Percentiles rank a stretch among this genome's conserved stretches.
phyloP scores from a whole-genome alignment of 2,113 vertebrate species.

The Myotis lucifugus region DNA sequence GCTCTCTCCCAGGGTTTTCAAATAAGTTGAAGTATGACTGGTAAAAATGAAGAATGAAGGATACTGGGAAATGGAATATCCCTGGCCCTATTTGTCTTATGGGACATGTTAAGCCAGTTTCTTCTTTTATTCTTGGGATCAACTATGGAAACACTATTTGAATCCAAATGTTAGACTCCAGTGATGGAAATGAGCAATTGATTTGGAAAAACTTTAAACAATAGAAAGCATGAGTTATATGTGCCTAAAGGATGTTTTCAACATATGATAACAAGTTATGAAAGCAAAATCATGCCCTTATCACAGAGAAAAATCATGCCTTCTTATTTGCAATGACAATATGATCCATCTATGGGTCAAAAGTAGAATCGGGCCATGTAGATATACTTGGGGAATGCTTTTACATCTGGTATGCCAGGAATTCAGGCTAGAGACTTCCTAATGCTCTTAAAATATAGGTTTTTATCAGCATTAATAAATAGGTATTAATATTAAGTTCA shows the following conservation, averaged over 20 bases:
- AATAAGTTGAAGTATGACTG: neutral
- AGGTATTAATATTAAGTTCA: neutral
- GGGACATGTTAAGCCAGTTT: neutral
- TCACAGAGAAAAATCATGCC: neutral
- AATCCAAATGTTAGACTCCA: neutral
- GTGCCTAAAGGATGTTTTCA: neutral
- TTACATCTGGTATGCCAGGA: neutral
- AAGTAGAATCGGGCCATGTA: neutral
- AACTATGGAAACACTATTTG: neutral
- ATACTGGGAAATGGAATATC: neutral
- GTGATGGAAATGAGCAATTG: neutral
- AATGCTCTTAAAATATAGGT: neutral
- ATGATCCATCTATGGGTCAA: neutral
- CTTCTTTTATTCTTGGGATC: neutral
- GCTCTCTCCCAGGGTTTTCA: neutral
- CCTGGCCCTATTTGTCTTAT: neutral
- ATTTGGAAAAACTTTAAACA: neutral
- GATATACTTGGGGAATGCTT: neutral
- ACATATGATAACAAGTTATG: neutral
- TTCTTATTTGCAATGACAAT: neutral
- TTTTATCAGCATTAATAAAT: neutral
- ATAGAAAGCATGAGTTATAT: neutral
- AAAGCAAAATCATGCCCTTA: neutral
- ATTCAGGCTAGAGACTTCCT: neutral
- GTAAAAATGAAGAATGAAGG: neutral